phyloP scores from a whole-genome alignment of 2,797 vertebrate genomes.

The Danio kyathit region DNA sequence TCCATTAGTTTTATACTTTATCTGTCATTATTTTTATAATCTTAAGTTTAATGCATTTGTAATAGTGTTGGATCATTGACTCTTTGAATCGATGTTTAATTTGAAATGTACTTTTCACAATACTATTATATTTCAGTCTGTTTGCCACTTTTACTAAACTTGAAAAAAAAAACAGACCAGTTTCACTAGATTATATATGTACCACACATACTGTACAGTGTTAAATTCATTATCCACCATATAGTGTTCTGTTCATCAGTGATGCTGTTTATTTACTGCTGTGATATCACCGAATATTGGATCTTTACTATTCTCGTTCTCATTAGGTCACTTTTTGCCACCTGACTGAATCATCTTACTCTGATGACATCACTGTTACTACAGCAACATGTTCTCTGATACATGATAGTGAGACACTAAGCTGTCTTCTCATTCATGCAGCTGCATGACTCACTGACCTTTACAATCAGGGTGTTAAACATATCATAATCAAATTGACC shows the following conservation, averaged over 20 bases:
- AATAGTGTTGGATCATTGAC: neutral
- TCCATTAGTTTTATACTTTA: neutral
- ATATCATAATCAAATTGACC: neutral
- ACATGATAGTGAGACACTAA: neutral
- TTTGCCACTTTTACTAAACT: neutral
- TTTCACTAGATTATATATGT: neutral
- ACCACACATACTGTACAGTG: neutral
- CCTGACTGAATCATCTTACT: slow-evolving; percentile 15
- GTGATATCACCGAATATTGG: neutral
- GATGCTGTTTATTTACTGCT: neutral
- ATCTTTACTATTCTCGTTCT: neutral
- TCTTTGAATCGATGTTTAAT: neutral
- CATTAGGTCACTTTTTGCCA: slow-evolving; percentile 2
- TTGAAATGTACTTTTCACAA: neutral
- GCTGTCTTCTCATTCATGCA: neutral
- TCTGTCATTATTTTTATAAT: neutral
- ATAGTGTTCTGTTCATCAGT: neutral
- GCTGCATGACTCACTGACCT: slow-evolving; percentile 9
- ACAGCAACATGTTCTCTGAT: slow-evolving; percentile 70
- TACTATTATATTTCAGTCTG: neutral
- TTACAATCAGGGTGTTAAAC: neutral
- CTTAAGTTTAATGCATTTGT: neutral
- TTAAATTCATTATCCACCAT: neutral
- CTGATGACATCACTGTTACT: slow-evolving; percentile 70
- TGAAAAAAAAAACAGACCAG: neutral